A percentile compares a stretch with the other conserved stretches of the same genome.
These are phyloP conservation scores for Carassius auratus DNA, from an alignment of 2,113 vertebrate species.

Conservation along the genomic window DNA sequence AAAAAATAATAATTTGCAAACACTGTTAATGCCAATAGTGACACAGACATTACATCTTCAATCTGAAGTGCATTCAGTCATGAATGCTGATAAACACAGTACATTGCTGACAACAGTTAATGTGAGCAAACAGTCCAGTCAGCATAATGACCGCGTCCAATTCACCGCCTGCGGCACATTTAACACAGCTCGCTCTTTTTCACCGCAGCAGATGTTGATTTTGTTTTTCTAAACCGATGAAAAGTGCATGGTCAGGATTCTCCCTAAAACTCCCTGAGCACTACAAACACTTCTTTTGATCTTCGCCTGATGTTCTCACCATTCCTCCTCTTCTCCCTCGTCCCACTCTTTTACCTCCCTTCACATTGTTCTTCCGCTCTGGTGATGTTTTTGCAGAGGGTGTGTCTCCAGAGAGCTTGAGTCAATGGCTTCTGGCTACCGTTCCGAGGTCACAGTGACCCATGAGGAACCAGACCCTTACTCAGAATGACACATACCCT, in stretches of 20 bases:
- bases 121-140: conserved; percentile 34
- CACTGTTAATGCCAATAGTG: not conserved
- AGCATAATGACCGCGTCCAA: conserved; percentile 40
- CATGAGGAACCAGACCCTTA: conserved; percentile 62
- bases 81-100: conserved; percentile 7
- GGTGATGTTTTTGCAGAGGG: conserved; percentile 63
- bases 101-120: conserved; percentile 35
- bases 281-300: conserved; percentile 55
- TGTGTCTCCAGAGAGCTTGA: conserved; percentile 68
- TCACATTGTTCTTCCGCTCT: conserved; percentile 43
- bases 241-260: conserved; percentile 58
- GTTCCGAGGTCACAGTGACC: conserved; percentile 65
- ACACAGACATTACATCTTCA: not conserved
- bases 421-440: conserved; percentile 76
- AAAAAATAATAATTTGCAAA: not conserved
- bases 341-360: conserved; percentile 29
- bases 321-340: conserved; percentile 39
- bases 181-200: conserved; percentile 52
- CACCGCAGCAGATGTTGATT: conserved; percentile 53
- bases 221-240: conserved; percentile 53
- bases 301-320: conserved; percentile 57
- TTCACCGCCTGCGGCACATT: conserved; percentile 37
- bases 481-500: conserved; percentile 56
- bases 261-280: conserved; percentile 22
- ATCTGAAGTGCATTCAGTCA: not conserved